Percentiles rank a stretch among this genome's conserved stretches.
These are phyloP conservation scores for Cynoglossus semilaevis DNA, from an alignment of 2,113 vertebrate species.

Conservation along the genomic window DNA sequence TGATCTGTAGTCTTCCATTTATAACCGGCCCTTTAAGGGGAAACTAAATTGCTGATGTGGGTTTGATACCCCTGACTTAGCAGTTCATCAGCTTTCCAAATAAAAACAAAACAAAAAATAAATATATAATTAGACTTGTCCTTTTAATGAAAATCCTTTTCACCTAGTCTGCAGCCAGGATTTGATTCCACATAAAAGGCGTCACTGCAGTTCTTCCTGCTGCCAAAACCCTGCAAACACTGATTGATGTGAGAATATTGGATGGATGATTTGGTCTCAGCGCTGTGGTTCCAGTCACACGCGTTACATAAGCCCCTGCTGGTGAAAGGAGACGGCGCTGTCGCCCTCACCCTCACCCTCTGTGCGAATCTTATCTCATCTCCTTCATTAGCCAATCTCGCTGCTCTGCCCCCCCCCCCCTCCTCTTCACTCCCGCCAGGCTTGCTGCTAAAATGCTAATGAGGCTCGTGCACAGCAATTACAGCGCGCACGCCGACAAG, in stretches of 20 bases:
- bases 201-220: too few relatives aligned
- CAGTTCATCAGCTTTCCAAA: too few relatives aligned
- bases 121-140: too few relatives aligned
- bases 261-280: conserved; percentile 6
- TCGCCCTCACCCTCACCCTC: conserved; percentile 40
- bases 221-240: neutral
- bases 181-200: too few relatives aligned
- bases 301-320: conserved; percentile 28
- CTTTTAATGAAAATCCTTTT: too few relatives aligned
- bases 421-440: conserved; percentile 24
- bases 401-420: conserved; percentile 30
- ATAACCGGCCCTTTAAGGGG: too few relatives aligned
- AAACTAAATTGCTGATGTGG: too few relatives aligned
- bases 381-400: conserved; percentile 64
- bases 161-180: too few relatives aligned
- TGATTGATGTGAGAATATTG: conserved; percentile 19
- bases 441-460: conserved; percentile 62
- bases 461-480: conserved; percentile 46
- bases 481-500: conserved; percentile 27
- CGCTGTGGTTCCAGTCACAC: conserved; percentile 12
- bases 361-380: conserved; percentile 46
- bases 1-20: too few relatives aligned
- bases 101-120: too few relatives aligned
- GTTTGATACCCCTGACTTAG: too few relatives aligned
- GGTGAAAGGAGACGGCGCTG: conserved; percentile 25